These are phyloP conservation scores for Watersipora subatra DNA, from an alignment of 1,140 invertebrate species.

Conservation along the genomic window DNA sequence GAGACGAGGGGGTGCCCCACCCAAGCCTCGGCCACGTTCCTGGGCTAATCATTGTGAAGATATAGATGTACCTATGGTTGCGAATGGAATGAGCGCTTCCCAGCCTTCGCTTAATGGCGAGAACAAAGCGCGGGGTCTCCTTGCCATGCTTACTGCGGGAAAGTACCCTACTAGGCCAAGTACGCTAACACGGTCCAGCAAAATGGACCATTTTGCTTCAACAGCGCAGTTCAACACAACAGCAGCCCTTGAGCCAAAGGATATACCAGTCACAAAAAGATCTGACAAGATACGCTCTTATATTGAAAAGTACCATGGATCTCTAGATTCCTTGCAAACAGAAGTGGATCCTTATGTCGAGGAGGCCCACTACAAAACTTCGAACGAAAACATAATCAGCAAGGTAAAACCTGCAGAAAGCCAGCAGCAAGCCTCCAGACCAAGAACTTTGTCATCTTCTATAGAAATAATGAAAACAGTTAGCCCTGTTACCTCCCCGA, in stretches of 20 bases:
- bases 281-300: background rate
- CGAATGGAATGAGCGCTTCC: background rate
- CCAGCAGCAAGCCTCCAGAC: background rate
- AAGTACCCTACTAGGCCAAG: background rate
- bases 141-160: background rate
- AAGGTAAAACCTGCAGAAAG: background rate
- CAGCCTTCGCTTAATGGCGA: background rate
- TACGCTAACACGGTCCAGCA: background rate
- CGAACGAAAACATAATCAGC: background rate
- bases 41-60: background rate
- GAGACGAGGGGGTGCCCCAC: constrained; percentile 64
- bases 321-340: background rate
- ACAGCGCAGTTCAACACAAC: background rate
- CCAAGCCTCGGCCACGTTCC: constrained; percentile 37
- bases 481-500: too few relatives aligned
- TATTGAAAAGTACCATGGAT: background rate
- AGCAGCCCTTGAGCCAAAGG: background rate
- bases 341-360: background rate
- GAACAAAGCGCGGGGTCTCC: background rate
- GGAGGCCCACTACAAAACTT: background rate
- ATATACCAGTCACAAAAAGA: background rate
- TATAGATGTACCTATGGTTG: background rate
- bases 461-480: background rate
- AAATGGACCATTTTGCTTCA: background rate
- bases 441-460: background rate